These are phyloP conservation scores for Apus apus DNA, from an alignment of 2,113 vertebrate species.

Conservation along the genomic window DNA sequence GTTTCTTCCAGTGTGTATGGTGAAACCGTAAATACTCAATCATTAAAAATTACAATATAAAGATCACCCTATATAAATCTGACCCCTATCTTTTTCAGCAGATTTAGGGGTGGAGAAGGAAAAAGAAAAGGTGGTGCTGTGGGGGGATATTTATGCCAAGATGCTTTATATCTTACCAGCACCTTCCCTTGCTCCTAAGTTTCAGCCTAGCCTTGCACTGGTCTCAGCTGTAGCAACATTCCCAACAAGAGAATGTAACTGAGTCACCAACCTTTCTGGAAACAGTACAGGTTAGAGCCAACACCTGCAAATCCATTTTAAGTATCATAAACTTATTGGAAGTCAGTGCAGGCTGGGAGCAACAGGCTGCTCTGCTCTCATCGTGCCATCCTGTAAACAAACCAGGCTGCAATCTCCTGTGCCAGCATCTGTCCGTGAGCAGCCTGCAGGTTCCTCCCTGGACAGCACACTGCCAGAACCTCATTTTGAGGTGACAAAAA, in stretches of 20 bases:
- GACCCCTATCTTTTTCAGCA: not conserved
- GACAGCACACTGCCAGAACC: not conserved
- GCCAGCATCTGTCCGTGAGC: not conserved
- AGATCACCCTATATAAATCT: not conserved
- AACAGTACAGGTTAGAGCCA: not conserved
- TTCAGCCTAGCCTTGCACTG: not conserved
- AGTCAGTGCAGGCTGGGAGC: not conserved
- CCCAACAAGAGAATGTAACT: not conserved
- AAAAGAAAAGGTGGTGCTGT: not conserved
- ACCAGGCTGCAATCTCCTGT: not conserved
- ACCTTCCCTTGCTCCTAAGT: not conserved
- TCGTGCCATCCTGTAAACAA: accelerated
- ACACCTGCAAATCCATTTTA: not conserved
- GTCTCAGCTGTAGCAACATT: not conserved
- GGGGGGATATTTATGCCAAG: not conserved
- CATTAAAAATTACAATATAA: not conserved
- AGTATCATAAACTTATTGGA: not conserved
- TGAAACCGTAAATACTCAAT: not conserved
- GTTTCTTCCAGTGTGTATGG: not conserved
- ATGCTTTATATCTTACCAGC: not conserved
- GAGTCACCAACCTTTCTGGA: not conserved
- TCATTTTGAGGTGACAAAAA: not conserved
- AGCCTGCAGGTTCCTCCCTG: accelerated
- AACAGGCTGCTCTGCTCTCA: not conserved
- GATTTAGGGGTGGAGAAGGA: not conserved